These are phyloP conservation scores for Arrhopalites spinosus DNA, from an alignment of 2,888 invertebrate genomes.

Conservation along the genomic window DNA sequence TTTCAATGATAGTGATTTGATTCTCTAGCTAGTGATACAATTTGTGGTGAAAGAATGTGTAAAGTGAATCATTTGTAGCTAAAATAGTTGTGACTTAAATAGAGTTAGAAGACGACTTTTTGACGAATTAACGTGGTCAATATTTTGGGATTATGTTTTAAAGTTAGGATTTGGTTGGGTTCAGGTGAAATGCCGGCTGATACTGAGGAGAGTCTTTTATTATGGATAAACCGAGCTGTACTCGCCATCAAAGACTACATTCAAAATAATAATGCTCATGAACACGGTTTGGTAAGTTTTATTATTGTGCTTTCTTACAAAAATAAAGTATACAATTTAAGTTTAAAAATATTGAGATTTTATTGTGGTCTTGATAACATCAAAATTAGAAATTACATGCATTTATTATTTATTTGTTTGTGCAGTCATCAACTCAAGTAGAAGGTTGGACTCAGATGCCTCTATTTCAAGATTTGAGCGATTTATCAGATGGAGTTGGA, in stretches of 20 bases:
- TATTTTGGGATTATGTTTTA: conserved; percentile 45
- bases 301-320: background rate
- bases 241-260: conserved; percentile 70
- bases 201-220: conserved; percentile 80
- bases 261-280: conserved; percentile 57
- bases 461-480: conserved; percentile 73
- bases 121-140: conserved; percentile 21
- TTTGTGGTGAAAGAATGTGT: background rate
- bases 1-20: background rate
- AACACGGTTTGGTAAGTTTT: conserved; percentile 53
- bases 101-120: conserved; percentile 2
- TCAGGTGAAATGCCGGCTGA: conserved; percentile 65
- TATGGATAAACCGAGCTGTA: conserved; percentile 89
- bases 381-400: background rate
- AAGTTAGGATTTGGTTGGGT: conserved; percentile 57
- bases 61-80: too few relatives aligned
- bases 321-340: background rate
- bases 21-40: background rate
- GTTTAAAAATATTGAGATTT: too few relatives aligned
- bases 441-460: conserved; percentile 55
- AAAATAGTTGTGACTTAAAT: too few relatives aligned
- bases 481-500: conserved; percentile 88
- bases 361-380: too few relatives aligned
- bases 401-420: background rate
- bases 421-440: conserved; percentile 53